Conservation (phyloP, 2,888 invertebrate species). For the Lithophane semibrunnea region DNA sequence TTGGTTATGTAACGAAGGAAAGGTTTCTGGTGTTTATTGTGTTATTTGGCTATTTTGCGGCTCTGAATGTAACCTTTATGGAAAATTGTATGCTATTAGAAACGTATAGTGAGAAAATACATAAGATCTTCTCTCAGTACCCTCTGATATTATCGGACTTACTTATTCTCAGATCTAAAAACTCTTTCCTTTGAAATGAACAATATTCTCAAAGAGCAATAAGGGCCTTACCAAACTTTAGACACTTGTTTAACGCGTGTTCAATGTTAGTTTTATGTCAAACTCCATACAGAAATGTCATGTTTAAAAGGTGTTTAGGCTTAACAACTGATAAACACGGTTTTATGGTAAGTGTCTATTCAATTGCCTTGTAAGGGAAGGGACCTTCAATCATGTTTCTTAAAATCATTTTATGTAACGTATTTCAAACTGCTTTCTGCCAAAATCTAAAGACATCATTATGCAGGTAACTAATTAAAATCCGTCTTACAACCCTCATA, state of each 20-base stretch:
- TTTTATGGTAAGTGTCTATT: too few relatives aligned
- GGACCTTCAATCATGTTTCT: not conserved
- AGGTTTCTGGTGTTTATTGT: not conserved
- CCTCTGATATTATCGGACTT: not conserved
- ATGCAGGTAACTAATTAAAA: constrained; percentile 42
- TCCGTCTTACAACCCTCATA: constrained; percentile 16
- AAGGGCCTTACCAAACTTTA: too few relatives aligned
- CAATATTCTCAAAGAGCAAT: not conserved
- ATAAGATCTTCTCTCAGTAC: not conserved
- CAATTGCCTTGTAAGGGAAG: not conserved
- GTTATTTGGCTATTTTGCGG: constrained; percentile 1
- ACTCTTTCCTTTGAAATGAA: not conserved
- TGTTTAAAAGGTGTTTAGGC: too few relatives aligned
- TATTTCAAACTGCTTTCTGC: not conserved
- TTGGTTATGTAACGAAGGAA: constrained; percentile 7
- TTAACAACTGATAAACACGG: too few relatives aligned
- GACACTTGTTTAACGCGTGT: too few relatives aligned
- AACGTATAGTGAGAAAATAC: not conserved
- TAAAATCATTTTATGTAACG: not conserved
- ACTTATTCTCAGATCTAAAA: not conserved
- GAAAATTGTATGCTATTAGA: not conserved
- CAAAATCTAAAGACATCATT: constrained; percentile 21
- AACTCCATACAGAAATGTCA: too few relatives aligned
- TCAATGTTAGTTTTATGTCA: too few relatives aligned
- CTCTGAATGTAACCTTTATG: not conserved